These are phyloP conservation scores for Penaeus chinensis DNA, from an alignment of 1,140 invertebrate genomes.

Conservation along the genomic window DNA sequence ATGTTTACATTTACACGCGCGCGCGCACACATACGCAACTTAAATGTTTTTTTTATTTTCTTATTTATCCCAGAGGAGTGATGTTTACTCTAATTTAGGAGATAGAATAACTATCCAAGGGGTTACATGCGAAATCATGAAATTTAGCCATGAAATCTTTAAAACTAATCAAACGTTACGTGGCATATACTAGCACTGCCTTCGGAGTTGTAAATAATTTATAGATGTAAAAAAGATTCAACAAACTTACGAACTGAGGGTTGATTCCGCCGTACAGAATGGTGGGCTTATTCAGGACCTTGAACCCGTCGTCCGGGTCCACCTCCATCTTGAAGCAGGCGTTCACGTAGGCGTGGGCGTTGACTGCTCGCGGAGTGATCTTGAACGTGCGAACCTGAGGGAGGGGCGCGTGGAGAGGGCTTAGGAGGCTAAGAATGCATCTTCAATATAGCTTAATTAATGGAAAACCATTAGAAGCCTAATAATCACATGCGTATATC, in stretches of 20 bases:
- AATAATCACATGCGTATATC: not conserved
- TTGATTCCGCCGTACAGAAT: slow-evolving; percentile 79
- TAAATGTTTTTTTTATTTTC: too few relatives aligned
- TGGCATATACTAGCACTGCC: too few relatives aligned
- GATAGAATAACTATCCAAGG: too few relatives aligned
- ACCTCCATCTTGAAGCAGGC: slow-evolving; percentile 75
- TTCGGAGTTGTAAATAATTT: too few relatives aligned
- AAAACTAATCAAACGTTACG: too few relatives aligned
- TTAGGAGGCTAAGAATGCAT: not conserved
- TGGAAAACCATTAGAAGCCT: not conserved
- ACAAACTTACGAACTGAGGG: slow-evolving; percentile 74
- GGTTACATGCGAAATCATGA: too few relatives aligned
- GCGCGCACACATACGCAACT: too few relatives aligned
- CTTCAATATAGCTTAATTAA: too few relatives aligned
- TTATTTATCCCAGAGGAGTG: too few relatives aligned
- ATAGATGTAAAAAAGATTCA: slow-evolving; percentile 27
- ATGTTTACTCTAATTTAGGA: too few relatives aligned
- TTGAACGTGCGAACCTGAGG: slow-evolving; percentile 66
- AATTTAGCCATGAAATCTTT: too few relatives aligned
- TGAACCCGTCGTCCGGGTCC: slow-evolving; percentile 21
- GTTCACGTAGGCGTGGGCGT: slow-evolving; percentile 85
- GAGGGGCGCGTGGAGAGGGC: not conserved
- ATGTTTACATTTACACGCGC: too few relatives aligned
- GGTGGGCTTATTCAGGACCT: slow-evolving; percentile 69
- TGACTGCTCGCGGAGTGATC: slow-evolving; percentile 84